Evolutionary conservation across 2,113 vertebrate species (phyloP), one percentile per base, ranked within the genome.

Genomic region (Nothocercus nigrocapillus): DNA sequence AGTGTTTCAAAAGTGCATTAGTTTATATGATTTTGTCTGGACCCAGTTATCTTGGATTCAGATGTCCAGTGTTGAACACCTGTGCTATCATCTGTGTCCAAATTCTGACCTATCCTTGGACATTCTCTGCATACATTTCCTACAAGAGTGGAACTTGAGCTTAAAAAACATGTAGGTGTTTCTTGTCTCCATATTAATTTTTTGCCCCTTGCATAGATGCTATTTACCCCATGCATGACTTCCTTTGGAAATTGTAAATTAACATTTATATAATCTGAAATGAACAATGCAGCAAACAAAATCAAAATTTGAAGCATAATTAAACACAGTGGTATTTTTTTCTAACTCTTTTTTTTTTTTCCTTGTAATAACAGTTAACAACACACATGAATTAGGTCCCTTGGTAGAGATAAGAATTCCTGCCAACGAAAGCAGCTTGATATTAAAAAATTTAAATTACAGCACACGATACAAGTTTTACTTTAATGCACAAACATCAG

Each of bases 381-480:
- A 97, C 97, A 99, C 98, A 70, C 98, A 99, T 97, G 99, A 99
- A 95, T 97, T 99, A 95, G 99, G 99, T 88, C 98, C 98, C 72
- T 94, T 98, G 97, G 96, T 99, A 95, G 98, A 99, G 97, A 95
- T 99, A 97, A 98, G 97, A 96, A 98, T 99, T 96, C 98, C 98
- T 61, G 98, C 99, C 97, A 99, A 99, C 42, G 98, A 99, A 97
- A 99, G 99, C 94, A 98, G 97, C 85, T 96, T 99, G 98, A 99
- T 98, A 96, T 96, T 99, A 98, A 98, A 97, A 95, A 98, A 98
- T 96, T 98, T 99, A 97, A 99, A 99, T 98, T 98, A 99, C 97
- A 99, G 98, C 97, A 99, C 99, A 40, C 98, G 98, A 93, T 99
- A 99, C 98, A 99, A 99, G 98, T 99, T 99, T 97, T 99, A 99